Evolutionary conservation across 2,797 vertebrate genomes (phyloP).

Genomic region (Pangasius djambal): DNA sequence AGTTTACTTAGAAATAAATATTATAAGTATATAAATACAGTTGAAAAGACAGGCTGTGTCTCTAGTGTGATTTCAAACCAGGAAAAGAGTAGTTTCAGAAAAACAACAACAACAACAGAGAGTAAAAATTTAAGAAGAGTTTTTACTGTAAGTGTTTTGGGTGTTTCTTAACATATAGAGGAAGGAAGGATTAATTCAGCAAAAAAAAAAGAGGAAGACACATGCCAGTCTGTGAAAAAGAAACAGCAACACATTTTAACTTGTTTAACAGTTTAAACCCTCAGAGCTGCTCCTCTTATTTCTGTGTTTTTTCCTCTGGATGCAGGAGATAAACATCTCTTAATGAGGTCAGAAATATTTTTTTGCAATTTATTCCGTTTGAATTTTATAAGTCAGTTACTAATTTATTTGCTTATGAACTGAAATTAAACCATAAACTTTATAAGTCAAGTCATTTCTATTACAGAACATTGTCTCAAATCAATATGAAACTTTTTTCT

Average conservation of each 20-base stretch:
- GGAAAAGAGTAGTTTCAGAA: background rate
- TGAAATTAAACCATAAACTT: background rate
- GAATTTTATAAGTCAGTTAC: background rate
- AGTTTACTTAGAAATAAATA: background rate
- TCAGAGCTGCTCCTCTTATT: background rate
- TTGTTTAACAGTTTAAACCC: background rate
- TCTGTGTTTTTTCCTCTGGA: background rate
- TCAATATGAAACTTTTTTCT: no score
- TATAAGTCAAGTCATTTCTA: background rate
- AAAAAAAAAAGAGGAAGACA: slow-evolving; percentile 1
- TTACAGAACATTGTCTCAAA: background rate
- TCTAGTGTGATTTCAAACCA: background rate
- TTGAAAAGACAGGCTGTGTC: background rate
- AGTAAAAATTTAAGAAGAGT: no score
- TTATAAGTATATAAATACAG: background rate
- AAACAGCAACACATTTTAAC: background rate
- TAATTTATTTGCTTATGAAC: background rate
- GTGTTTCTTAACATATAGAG: background rate
- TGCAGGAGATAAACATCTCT: background rate
- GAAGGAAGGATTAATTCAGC: background rate
- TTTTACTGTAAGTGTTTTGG: background rate
- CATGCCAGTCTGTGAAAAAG: background rate
- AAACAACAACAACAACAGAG: no score
- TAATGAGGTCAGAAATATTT: background rate
- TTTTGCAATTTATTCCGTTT: background rate